Conservation (phyloP, 2,797 vertebrate species). For the Sciurus carolinensis region DNA sequence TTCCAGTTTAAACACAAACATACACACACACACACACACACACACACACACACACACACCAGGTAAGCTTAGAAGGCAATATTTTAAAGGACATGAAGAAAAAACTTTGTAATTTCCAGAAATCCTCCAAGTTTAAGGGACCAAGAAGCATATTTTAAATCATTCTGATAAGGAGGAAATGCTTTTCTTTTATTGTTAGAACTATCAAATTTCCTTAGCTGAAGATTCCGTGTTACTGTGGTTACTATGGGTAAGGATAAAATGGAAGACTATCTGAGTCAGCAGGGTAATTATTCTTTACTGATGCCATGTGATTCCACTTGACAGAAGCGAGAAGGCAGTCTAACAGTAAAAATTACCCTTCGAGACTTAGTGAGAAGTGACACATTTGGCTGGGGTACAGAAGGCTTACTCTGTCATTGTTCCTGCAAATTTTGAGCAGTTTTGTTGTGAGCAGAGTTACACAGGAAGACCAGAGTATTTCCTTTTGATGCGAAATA, state of each 20-base stretch:
- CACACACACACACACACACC: not conserved
- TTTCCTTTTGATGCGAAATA: conserved; percentile 20
- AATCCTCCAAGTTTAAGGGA: conserved; percentile 25
- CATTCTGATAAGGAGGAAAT: conserved; percentile 15
- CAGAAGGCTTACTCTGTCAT: not conserved
- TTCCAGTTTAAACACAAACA: not conserved
- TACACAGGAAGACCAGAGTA: not conserved
- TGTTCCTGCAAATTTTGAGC: not conserved
- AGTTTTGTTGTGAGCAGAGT: conserved; percentile 26
- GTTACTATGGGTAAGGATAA: not conserved
- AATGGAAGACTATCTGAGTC: not conserved
- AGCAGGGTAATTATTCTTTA: not conserved
- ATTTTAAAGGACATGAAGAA: not conserved
- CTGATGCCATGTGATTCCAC: not conserved
- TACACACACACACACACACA: not conserved
- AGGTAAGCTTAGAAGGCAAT: not conserved
- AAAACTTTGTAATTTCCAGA: conserved; percentile 7
- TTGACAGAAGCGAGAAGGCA: not conserved
- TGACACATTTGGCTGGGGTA: not conserved
- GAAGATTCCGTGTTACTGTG: not conserved
- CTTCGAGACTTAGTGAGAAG: not conserved
- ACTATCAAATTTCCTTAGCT: not conserved
- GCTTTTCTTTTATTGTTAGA: not conserved
- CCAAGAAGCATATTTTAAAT: not conserved
- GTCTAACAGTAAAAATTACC: not conserved